phyloP scores from a whole-genome alignment of 64 coral and sea anemone species.

The Pocillopora damicornis region DNA sequence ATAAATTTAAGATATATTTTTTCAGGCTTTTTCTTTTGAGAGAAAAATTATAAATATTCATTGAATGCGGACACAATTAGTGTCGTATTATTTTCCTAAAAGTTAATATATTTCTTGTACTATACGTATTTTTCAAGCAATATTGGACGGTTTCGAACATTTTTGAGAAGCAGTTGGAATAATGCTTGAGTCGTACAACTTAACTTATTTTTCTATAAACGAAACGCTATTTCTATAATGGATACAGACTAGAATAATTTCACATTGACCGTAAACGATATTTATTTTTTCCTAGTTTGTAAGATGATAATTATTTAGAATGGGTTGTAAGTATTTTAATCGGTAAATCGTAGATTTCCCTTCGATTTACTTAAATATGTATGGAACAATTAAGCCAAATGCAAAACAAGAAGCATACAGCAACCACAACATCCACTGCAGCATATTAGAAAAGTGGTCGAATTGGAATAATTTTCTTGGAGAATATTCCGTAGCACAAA shows the following conservation, averaged over 20 bases:
- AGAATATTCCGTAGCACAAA: too few relatives aligned
- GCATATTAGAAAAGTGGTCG: too few relatives aligned
- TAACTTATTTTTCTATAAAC: conserved; percentile 8
- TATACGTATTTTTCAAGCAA: conserved; percentile 19
- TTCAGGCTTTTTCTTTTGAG: not conserved
- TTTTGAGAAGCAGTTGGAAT: conserved; percentile 28
- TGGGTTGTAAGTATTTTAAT: not conserved
- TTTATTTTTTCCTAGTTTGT: not conserved
- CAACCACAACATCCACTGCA: too few relatives aligned
- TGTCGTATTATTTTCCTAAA: conserved; percentile 20
- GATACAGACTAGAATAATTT: not conserved
- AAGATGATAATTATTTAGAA: not conserved
- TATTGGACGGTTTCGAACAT: not conserved
- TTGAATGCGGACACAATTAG: not conserved
- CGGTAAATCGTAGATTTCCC: too few relatives aligned
- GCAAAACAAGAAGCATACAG: too few relatives aligned
- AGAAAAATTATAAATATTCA: not conserved
- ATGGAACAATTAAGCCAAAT: too few relatives aligned
- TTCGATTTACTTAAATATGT: too few relatives aligned
- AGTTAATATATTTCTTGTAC: conserved; percentile 47
- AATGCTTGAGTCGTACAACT: not conserved
- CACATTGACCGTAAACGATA: not conserved
- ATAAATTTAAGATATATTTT: not conserved
- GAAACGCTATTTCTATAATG: conserved; percentile 19
- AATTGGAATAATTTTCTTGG: too few relatives aligned